Evolutionary conservation across 2,888 invertebrate genomes (phyloP).

Genomic region (Polymixis flavicincta): DNA sequence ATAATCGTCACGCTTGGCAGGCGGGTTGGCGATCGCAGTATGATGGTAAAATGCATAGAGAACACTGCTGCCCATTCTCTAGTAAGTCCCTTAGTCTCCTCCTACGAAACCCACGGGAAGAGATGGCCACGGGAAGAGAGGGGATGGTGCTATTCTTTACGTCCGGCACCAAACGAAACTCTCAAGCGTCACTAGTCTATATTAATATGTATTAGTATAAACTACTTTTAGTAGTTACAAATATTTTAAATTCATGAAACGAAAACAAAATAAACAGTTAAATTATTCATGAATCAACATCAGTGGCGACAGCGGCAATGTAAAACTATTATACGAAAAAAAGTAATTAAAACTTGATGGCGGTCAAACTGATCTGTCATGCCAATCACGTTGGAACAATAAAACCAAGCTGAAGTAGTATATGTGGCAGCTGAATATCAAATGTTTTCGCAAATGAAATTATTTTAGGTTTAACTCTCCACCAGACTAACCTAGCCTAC

Average conservation of each 20-base stretch:
- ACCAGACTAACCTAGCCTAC: no score
- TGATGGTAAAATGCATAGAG: no score
- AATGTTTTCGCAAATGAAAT: constrained; percentile 33
- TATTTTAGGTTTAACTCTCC: no score
- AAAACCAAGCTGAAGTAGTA: constrained; percentile 48
- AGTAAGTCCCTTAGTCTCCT: no score
- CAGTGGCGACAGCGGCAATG: background rate
- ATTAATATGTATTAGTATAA: background rate
- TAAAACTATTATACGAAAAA: constrained; percentile 54
- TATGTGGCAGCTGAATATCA: constrained; percentile 48
- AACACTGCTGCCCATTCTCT: no score
- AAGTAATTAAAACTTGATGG: constrained; percentile 52
- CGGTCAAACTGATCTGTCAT: constrained; percentile 34
- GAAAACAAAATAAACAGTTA: constrained; percentile 3
- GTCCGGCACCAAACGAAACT: no score
- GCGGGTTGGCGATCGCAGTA: no score
- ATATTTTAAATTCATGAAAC: background rate
- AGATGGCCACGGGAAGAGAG: no score
- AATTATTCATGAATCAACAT: constrained; percentile 31
- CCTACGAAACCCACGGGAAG: no score
- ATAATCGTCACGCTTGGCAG: no score
- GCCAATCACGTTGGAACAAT: constrained; percentile 59
- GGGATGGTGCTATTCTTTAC: no score
- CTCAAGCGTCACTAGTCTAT: no score
- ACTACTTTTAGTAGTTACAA: background rate